Conservation (phyloP, 1,140 invertebrate genomes). For the Aradophagus sp. region DNA sequence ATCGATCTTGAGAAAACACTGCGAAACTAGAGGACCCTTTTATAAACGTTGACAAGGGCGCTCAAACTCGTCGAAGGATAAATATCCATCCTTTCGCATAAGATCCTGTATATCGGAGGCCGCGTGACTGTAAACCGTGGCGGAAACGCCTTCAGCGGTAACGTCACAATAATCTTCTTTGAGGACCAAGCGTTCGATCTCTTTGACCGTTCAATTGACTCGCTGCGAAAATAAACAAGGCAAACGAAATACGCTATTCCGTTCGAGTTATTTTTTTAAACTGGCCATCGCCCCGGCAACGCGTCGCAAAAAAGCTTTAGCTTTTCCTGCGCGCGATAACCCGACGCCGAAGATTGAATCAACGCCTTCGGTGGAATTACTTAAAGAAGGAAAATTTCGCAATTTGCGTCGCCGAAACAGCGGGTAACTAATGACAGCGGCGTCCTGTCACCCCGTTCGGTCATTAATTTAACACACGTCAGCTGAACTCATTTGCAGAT, state of each 20-base stretch:
- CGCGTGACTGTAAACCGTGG: conserved; percentile 24
- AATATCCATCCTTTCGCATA: conserved; percentile 24
- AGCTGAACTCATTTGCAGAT: too few relatives aligned
- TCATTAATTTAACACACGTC: too few relatives aligned
- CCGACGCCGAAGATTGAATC: neutral
- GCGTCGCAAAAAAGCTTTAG: too few relatives aligned
- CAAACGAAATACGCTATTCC: conserved; percentile 33
- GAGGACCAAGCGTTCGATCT: conserved; percentile 36
- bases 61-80: conserved; percentile 20
- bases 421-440: too few relatives aligned
- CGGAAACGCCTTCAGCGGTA: conserved; percentile 31
- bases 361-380: too few relatives aligned
- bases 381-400: neutral
- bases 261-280: conserved; percentile 12
- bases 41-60: conserved; percentile 22
- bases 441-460: too few relatives aligned
- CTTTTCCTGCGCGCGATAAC: conserved; percentile 1
- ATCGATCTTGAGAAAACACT: conserved; percentile 23
- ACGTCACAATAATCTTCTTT: conserved; percentile 46
- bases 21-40: conserved; percentile 30
- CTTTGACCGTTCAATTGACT: conserved; percentile 39
- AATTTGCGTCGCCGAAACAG: conserved; percentile 14
- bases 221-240: conserved; percentile 34
- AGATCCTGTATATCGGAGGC: conserved; percentile 34
- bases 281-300: too few relatives aligned